Evolutionary conservation across 2,797 vertebrate genomes (phyloP).

Genomic region (Siniperca scherzeri): DNA sequence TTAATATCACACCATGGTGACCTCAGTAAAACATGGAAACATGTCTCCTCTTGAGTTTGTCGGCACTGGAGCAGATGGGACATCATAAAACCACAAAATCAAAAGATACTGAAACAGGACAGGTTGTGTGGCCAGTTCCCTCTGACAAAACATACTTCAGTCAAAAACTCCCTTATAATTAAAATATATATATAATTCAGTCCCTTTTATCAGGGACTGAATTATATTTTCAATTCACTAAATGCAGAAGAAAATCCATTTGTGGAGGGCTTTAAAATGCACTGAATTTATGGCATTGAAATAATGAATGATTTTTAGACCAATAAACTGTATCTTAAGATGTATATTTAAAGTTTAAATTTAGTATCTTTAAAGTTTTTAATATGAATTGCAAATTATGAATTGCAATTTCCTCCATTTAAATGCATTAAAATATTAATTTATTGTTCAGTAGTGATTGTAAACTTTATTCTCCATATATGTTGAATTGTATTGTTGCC

Average conservation of each 20-base stretch:
- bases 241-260: not conserved
- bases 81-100: constrained; percentile 74
- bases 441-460: not conserved
- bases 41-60: constrained; percentile 32
- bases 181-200: no score
- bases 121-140: constrained; percentile 35
- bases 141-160: constrained; percentile 13
- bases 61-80: constrained; percentile 73
- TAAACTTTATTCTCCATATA: not conserved
- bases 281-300: not conserved
- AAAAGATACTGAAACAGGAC: constrained; percentile 47
- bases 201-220: not conserved
- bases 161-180: not conserved
- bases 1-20: constrained; percentile 34
- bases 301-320: not conserved
- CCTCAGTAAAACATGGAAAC: constrained; percentile 18
- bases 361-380: not conserved
- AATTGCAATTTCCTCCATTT: not conserved
- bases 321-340: not conserved
- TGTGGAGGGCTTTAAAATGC: no score
- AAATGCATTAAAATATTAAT: not conserved
- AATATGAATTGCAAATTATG: no score
- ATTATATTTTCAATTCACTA: not conserved
- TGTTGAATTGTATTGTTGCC: not conserved
- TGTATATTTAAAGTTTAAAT: not conserved